phyloP scores from a whole-genome alignment of 2,797 vertebrate genomes.

The Natrix natrix region DNA sequence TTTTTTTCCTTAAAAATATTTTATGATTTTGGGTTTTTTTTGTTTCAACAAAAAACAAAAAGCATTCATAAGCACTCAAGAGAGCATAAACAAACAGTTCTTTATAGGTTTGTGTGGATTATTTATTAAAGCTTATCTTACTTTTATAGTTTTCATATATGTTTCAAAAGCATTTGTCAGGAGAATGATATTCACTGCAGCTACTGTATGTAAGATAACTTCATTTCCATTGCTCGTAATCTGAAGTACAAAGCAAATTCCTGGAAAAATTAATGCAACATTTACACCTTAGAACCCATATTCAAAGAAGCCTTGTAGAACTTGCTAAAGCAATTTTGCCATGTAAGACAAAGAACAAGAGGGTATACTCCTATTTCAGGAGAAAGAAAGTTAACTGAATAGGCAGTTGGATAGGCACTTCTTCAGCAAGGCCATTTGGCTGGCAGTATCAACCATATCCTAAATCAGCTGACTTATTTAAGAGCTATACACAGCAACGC shows the following conservation, averaged over 20 bases:
- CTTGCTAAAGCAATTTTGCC: neutral
- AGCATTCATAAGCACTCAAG: neutral
- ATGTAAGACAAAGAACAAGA: neutral
- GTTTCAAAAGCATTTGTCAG: neutral
- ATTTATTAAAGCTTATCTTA: neutral
- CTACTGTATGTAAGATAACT: neutral
- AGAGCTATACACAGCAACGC: neutral
- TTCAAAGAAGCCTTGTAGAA: neutral
- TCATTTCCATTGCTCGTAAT: neutral
- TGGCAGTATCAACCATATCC: neutral
- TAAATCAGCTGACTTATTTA: neutral
- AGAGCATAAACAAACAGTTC: neutral
- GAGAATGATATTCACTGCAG: neutral
- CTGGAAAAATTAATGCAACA: neutral
- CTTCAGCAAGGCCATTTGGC: neutral
- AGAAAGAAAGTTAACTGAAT: neutral
- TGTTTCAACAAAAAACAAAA: no score
- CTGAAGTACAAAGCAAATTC: neutral
- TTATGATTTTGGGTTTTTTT: neutral
- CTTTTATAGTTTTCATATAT: conserved; percentile 5
- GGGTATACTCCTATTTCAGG: neutral
- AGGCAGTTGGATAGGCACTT: neutral
- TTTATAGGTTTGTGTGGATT: conserved; percentile 3
- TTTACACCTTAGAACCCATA: neutral
- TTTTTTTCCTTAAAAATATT: neutral